phyloP scores from a whole-genome alignment of 2,888 invertebrate species.

The Spatulosminthurus flaviceps region DNA sequence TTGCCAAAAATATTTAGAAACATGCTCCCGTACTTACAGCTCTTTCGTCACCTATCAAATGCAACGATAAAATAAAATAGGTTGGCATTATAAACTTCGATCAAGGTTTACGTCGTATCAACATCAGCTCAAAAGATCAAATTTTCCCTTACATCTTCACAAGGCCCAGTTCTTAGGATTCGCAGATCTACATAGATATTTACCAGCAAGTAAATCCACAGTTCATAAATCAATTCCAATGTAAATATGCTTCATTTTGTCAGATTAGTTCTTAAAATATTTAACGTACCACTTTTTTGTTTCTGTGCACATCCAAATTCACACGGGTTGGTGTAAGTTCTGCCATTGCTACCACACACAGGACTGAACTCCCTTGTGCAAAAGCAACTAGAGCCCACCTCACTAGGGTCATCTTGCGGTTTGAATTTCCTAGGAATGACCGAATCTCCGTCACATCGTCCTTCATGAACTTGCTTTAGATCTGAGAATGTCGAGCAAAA shows the following conservation, averaged over 20 bases:
- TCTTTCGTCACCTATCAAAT: not conserved
- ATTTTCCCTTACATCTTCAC: not conserved
- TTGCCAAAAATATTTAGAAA: not conserved
- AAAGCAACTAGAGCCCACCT: not conserved
- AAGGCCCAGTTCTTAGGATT: not conserved
- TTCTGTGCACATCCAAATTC: conserved; percentile 35
- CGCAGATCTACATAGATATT: not conserved
- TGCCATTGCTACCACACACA: conserved; percentile 32
- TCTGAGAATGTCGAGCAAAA: too few relatives aligned
- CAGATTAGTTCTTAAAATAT: not conserved
- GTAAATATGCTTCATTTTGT: too few relatives aligned
- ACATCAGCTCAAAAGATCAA: not conserved
- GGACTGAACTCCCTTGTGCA: conserved; percentile 12
- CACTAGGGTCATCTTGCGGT: not conserved
- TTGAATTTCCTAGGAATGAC: not conserved
- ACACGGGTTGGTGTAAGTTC: conserved; percentile 34
- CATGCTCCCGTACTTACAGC: not conserved
- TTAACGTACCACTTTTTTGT: not conserved
- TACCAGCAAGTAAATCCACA: not conserved
- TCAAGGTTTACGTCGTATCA: not conserved
- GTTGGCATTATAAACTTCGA: too few relatives aligned
- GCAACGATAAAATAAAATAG: too few relatives aligned
- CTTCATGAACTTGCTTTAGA: not conserved
- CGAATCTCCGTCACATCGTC: not conserved
- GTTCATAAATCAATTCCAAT: too few relatives aligned